Evolutionary conservation across 2,888 invertebrate species (phyloP).

Genomic region (Doris montereyensis): DNA sequence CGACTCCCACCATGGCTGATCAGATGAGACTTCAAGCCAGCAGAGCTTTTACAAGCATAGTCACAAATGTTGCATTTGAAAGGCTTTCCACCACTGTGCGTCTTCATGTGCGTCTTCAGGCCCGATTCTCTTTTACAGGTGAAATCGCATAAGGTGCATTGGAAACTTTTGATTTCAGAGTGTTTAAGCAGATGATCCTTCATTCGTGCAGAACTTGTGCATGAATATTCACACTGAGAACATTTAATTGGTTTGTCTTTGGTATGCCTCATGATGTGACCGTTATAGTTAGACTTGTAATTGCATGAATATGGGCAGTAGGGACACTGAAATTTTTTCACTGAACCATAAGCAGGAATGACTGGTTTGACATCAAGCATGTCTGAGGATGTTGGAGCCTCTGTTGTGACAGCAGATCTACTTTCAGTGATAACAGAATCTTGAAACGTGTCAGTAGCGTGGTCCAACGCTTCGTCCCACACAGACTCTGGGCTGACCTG

Average conservation of each 20-base stretch:
- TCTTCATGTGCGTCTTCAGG: slow-evolving; percentile 13
- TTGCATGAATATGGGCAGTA: slow-evolving; percentile 30
- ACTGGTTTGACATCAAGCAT: neutral
- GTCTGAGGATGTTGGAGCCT: neutral
- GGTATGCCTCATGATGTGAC: slow-evolving; percentile 26
- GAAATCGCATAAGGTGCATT: slow-evolving; percentile 28
- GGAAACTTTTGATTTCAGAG: slow-evolving; percentile 26
- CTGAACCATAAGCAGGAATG: slow-evolving; percentile 14
- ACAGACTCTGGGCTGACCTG: neutral
- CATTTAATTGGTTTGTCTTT: slow-evolving; percentile 31
- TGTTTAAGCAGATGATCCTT: slow-evolving; percentile 35
- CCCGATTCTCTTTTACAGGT: slow-evolving; percentile 23
- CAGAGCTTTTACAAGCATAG: slow-evolving; percentile 27
- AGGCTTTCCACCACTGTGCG: slow-evolving; percentile 32
- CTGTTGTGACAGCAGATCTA: no score
- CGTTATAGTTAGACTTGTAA: slow-evolving; percentile 35
- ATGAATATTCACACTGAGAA: slow-evolving; percentile 36
- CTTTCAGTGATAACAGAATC: no score
- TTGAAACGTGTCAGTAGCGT: neutral
- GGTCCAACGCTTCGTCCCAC: neutral
- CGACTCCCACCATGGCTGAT: slow-evolving; percentile 27
- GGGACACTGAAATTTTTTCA: slow-evolving; percentile 36
- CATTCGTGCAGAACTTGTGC: slow-evolving; percentile 29
- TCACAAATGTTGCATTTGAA: slow-evolving; percentile 32
- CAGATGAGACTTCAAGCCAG: slow-evolving; percentile 37